Base-by-base conservation (phyloP, 2,888 invertebrate species). In the Andrena chrysosceles region DNA sequence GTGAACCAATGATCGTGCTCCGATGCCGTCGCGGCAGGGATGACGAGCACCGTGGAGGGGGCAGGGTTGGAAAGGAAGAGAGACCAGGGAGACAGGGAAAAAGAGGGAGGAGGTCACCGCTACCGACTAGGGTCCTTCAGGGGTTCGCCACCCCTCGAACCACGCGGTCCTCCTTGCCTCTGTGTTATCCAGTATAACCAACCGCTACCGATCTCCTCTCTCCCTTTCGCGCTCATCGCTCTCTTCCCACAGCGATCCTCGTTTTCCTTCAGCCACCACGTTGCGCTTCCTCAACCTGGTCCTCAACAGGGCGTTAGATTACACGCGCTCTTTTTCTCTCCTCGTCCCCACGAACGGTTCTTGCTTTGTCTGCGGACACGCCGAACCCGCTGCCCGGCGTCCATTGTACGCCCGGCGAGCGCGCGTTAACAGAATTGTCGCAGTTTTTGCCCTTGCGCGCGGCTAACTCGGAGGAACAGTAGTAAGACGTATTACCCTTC, bases 1-100 rank as follows among this genome's bases (percentile, higher is more conserved):
- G 92, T 89, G 93, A 92, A 93, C 93, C 93, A 92, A 93, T 93
- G 92, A 91, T 91, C 90, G 91, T 89, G 91, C 89, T 88, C 89
- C 89, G 83, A 79, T 72, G 84, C 76, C 87, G 88, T 77, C 77
- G 87, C 67, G 89, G 88, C 88, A 88, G 88, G 88, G 88, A 89
- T 89, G 88, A 84, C 88, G 88, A n/a, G 81, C 35, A 64, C 31
- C 23, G 77, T 83, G 81, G 84, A 77, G 83, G 82, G 81, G 87
- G 72, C 83, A 86, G 89, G 85, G 89, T 88, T 89, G 86, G 85
- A 87, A 82, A 85, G 87, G 89, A 84, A 87, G 83, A 86, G 87
- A 83, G 86, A 87, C 84, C 81, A 81, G 84, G 79, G 68, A 85
- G 81, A 85, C 83, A 82, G 77, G 88, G 84, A 84, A 83, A 83